Evolutionary conservation across 2,797 vertebrate species (phyloP).

Genomic region (Sebastes oblongus): DNA sequence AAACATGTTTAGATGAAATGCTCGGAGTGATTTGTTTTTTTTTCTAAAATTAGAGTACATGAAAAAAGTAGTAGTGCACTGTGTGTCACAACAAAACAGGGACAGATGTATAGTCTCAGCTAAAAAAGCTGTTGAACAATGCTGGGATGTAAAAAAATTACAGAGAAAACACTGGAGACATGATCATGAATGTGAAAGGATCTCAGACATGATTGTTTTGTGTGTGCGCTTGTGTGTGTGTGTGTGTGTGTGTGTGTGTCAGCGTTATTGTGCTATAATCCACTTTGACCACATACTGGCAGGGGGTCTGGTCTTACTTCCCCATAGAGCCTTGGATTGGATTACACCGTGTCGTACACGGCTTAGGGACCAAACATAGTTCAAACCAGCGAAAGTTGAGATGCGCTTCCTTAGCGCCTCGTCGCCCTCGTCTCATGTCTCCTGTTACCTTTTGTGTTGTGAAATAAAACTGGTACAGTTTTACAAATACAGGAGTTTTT

Average conservation of each 20-base stretch:
- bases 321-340: slow-evolving; percentile 52
- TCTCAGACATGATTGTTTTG: background rate
- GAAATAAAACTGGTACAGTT: background rate
- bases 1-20: background rate
- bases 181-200: slow-evolving; percentile 5
- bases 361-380: slow-evolving; percentile 53
- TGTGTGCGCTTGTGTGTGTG: background rate
- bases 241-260: slow-evolving; percentile 5
- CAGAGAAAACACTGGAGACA: background rate
- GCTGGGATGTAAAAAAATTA: background rate
- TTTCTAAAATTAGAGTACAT: background rate
- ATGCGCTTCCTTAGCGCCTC: slow-evolving; percentile 8
- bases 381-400: slow-evolving; percentile 34
- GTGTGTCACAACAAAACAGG: background rate
- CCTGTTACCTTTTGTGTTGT: background rate
- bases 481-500: background rate
- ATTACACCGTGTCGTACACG: slow-evolving; percentile 54
- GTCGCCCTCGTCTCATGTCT: background rate
- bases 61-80: background rate
- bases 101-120: slow-evolving; percentile 30
- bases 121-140: background rate
- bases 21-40: background rate
- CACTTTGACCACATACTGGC: slow-evolving; percentile 48
- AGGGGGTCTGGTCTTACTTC: slow-evolving; percentile 42
- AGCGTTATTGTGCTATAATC: slow-evolving; percentile 60